Percentiles rank a stretch among this genome's conserved stretches.
These are phyloP conservation scores for Carassius gibelio DNA, from an alignment of 2,113 vertebrate species.

Conservation along the genomic window DNA sequence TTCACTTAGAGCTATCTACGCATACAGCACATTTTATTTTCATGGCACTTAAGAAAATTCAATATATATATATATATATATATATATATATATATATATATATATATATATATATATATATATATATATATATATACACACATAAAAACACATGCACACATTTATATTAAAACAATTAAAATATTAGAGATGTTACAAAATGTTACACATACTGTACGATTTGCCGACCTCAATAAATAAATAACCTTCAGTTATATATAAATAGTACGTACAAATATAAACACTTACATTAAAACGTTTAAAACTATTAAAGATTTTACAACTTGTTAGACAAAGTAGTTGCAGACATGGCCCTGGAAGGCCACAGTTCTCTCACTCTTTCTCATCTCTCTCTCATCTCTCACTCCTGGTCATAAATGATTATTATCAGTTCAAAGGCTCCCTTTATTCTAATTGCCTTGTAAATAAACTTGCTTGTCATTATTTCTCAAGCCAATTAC, in stretches of 20 bases:
- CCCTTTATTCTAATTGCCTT: slow-evolving; percentile 83
- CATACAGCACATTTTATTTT: no score
- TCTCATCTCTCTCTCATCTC: slow-evolving; percentile 9
- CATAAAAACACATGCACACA: not conserved
- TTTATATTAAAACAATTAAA: not conserved
- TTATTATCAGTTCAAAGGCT: slow-evolving; percentile 79
- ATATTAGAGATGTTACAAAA: not conserved
- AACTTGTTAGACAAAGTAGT: not conserved
- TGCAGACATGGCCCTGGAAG: not conserved
- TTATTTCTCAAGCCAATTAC: slow-evolving; percentile 85
- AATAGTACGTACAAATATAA: not conserved
- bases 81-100: no score
- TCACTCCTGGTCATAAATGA: slow-evolving; percentile 70
- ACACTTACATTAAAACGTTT: not conserved
- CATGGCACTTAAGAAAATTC: no score
- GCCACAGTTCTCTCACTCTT: not conserved
- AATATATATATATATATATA: no score
- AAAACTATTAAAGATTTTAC: not conserved
- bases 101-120: no score
- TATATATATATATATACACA: not conserved
- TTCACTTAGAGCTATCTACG: no score
- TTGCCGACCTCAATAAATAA: no score
- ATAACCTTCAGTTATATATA: not conserved
- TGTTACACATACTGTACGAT: no score
- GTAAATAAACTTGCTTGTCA: slow-evolving; percentile 86